phyloP scores from a whole-genome alignment of 2,113 vertebrate species.

The Caloenas nicobarica region DNA sequence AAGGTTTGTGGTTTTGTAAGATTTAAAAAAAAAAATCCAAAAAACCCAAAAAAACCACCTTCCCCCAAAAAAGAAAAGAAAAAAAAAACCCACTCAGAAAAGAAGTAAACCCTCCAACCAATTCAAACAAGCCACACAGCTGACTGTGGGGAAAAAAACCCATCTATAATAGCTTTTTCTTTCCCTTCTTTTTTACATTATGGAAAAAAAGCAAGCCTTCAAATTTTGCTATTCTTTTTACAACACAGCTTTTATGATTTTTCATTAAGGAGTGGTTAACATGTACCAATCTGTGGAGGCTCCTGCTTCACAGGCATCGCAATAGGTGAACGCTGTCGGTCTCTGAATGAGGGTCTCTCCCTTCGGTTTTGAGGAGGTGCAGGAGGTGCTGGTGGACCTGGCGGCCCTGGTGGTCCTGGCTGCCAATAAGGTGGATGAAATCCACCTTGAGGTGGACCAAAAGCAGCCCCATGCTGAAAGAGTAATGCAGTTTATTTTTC shows the following conservation, averaged over 20 bases:
- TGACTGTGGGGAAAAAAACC: not conserved
- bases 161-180: not conserved
- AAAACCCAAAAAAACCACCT: not conserved
- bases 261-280: constrained; percentile 59
- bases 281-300: constrained; percentile 89
- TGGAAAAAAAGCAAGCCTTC: not conserved
- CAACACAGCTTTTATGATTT: not conserved
- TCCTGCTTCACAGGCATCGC: constrained; percentile 93
- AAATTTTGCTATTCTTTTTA: not conserved
- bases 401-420: constrained; percentile 88
- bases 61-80: not conserved
- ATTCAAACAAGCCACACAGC: not conserved
- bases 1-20: constrained; percentile 11
- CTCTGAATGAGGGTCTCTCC: constrained; percentile 92
- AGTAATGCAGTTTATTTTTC: constrained; percentile 83
- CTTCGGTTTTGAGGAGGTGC: constrained; percentile 93
- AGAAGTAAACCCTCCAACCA: not conserved
- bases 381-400: constrained; percentile 81
- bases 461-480: constrained; percentile 95
- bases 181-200: not conserved
- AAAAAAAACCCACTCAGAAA: not conserved
- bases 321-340: constrained; percentile 91
- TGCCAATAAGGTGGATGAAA: constrained; percentile 97
- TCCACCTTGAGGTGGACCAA: constrained; percentile 86
- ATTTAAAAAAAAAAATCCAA: not conserved